phyloP scores from a whole-genome alignment of 2,888 invertebrate genomes.

The Phragmatobia fuliginosa region DNA sequence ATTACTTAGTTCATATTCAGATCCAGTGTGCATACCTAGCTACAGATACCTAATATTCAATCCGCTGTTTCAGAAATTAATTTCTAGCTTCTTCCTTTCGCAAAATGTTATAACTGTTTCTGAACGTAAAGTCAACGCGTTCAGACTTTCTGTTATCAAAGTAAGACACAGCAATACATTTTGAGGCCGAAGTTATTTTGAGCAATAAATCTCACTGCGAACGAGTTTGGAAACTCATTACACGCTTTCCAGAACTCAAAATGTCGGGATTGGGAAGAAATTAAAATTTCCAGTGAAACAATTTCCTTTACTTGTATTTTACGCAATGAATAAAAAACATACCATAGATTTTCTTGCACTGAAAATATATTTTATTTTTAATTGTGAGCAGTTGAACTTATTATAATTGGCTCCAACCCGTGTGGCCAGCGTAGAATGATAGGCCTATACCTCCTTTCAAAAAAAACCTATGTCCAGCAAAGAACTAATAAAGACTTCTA shows the following conservation, averaged over 20 bases:
- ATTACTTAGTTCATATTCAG: not conserved
- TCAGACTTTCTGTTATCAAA: constrained; percentile 34
- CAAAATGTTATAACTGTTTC: constrained; percentile 14
- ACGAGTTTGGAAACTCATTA: constrained; percentile 59
- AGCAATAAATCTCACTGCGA: constrained; percentile 34
- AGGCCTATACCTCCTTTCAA: too few relatives aligned
- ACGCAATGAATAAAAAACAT: constrained; percentile 15
- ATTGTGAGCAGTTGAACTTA: too few relatives aligned
- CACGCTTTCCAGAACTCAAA: constrained; percentile 49
- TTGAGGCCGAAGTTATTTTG: constrained; percentile 46
- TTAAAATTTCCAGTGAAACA: constrained; percentile 46
- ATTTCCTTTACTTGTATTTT: constrained; percentile 36
- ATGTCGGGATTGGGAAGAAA: constrained; percentile 48
- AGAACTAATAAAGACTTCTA: too few relatives aligned
- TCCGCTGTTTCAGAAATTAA: constrained; percentile 8
- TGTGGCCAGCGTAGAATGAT: too few relatives aligned
- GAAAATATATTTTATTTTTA: too few relatives aligned
- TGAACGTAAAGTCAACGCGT: constrained; percentile 28
- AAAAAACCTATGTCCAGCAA: too few relatives aligned
- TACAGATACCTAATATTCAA: not conserved
- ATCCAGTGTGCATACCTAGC: not conserved
- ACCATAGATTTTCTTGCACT: constrained; percentile 1
- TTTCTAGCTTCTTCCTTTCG: constrained; percentile 1
- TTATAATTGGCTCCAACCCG: too few relatives aligned
- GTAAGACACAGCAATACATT: constrained; percentile 44